Percentiles rank a stretch among this genome's conserved stretches.
Evolutionary conservation across 1,140 invertebrate genomes (phyloP).

Genomic region (Theocolax elegans): DNA sequence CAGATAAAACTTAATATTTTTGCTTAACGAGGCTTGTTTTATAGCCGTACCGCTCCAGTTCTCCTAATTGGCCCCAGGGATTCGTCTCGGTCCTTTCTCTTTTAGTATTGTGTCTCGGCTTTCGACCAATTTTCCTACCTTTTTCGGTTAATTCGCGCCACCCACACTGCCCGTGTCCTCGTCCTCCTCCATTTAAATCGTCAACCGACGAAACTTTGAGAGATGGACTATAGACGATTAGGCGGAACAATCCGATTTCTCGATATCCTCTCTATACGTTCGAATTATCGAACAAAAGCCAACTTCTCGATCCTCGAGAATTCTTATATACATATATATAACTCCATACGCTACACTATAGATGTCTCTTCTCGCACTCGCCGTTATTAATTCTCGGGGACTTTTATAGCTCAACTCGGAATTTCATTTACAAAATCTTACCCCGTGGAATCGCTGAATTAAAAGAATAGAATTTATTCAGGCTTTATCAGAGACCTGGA

Average conservation of each 20-base stretch:
- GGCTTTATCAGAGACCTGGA: neutral
- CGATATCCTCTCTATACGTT: neutral
- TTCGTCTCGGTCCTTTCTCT: constrained; percentile 39
- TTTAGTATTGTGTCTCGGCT: neutral
- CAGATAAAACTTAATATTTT: constrained; percentile 61
- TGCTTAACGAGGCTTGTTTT: constrained; percentile 59
- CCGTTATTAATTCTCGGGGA: constrained; percentile 20
- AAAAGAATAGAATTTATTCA: constrained; percentile 27
- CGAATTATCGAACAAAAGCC: neutral
- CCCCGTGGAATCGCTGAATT: neutral
- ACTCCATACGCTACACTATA: no score
- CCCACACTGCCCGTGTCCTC: neutral
- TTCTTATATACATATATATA: no score
- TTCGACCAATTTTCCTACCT: neutral
- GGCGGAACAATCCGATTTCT: neutral
- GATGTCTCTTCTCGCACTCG: constrained; percentile 9
- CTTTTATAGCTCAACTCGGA: constrained; percentile 9
- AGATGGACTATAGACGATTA: no score
- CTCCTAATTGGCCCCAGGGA: constrained; percentile 53
- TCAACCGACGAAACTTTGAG: no score
- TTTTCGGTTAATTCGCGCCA: constrained; percentile 19
- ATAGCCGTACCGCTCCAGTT: constrained; percentile 54
- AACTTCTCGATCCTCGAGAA: constrained; percentile 22
- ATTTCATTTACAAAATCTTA: constrained; percentile 28
- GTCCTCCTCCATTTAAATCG: no score